A percentile compares a stretch with the other conserved stretches of the same genome.
These are phyloP conservation scores for Triplophysa rosa DNA, from an alignment of 2,113 vertebrate species.

Conservation along the genomic window DNA sequence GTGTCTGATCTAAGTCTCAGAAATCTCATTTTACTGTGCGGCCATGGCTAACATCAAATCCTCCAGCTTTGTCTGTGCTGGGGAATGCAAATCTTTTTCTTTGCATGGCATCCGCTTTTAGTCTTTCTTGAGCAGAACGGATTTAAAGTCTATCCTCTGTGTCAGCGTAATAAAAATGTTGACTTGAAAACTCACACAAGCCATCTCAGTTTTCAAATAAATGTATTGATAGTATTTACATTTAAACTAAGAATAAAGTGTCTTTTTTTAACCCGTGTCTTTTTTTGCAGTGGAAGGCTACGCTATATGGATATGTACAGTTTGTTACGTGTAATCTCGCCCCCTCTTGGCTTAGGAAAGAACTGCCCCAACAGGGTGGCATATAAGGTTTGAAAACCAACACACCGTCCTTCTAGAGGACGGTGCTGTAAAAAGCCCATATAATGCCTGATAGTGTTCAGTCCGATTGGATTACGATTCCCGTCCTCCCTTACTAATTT, in stretches of 20 bases:
- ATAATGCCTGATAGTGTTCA: constrained; percentile 51
- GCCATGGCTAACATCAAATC: constrained; percentile 30
- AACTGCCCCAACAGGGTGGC: constrained; percentile 96
- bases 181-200: neutral
- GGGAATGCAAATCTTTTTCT: constrained; percentile 63
- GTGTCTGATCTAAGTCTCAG: constrained; percentile 28
- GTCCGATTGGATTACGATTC: constrained; percentile 50
- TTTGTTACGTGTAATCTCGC: constrained; percentile 94
- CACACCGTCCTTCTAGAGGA: constrained; percentile 67
- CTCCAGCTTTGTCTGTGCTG: constrained; percentile 40
- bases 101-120: constrained; percentile 34
- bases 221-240: neutral
- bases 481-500: constrained; percentile 60
- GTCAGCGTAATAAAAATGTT: constrained; percentile 30
- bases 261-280: constrained; percentile 65
- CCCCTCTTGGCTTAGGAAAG: constrained; percentile 95
- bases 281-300: constrained; percentile 92
- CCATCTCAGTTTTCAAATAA: neutral
- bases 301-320: constrained; percentile 98
- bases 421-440: constrained; percentile 61
- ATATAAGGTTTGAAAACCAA: constrained; percentile 92
- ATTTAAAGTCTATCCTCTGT: constrained; percentile 49
- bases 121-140: constrained; percentile 38
- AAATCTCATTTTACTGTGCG: constrained; percentile 33
- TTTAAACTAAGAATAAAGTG: neutral